Evolutionary conservation across 2,888 invertebrate genomes (phyloP).

Genomic region (Gryllus longicercus): DNA sequence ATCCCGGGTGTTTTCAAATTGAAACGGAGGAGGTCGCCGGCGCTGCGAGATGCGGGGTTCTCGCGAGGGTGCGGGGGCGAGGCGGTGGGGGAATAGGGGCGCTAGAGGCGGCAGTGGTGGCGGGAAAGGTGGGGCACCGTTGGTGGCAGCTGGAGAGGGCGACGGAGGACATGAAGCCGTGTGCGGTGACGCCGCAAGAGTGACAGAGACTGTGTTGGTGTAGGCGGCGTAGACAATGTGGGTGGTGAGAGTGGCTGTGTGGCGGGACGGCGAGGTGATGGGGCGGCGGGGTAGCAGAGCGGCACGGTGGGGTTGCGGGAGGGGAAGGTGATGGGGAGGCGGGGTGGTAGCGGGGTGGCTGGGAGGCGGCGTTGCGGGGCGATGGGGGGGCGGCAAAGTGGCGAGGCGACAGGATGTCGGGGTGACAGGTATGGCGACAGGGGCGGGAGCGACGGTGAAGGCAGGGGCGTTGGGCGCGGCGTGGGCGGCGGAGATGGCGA

Average conservation of each 20-base stretch:
- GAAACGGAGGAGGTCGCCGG: background rate
- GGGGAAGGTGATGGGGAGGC: accelerated
- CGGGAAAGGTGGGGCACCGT: background rate
- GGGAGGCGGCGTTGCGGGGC: no score
- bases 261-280: background rate
- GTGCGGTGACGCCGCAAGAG: background rate
- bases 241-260: background rate
- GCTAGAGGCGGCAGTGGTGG: background rate
- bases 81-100: background rate
- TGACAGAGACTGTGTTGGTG: no score
- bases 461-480: no score
- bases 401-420: no score
- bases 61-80: background rate
- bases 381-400: no score
- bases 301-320: no score
- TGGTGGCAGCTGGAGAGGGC: background rate
- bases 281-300: background rate
- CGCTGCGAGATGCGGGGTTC: background rate
- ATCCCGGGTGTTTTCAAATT: background rate
- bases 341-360: no score
- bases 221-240: background rate
- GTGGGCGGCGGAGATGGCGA: no score
- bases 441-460: no score
- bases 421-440: no score
- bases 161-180: background rate